phyloP scores from a whole-genome alignment of 2,113 vertebrate species.

The Ovis canadensis region DNA sequence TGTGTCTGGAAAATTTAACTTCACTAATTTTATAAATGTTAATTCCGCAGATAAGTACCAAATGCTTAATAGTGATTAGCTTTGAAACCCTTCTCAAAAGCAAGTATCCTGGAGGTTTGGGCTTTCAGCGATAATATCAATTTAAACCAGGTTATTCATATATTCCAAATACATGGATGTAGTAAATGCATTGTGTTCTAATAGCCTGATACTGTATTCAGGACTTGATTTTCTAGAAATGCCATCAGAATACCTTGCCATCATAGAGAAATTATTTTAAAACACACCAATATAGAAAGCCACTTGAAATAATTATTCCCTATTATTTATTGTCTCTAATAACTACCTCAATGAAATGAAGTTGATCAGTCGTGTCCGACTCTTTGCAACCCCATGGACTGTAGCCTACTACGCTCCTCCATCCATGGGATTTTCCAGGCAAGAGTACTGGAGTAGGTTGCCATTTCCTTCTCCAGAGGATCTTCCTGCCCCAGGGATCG shows the following conservation, averaged over 20 bases:
- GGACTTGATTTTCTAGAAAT: slow-evolving; percentile 40
- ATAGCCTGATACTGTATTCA: slow-evolving; percentile 15
- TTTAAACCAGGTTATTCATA: not conserved
- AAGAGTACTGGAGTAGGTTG: too few relatives aligned
- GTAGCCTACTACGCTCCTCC: too few relatives aligned
- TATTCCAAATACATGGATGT: not conserved
- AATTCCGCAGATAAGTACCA: not conserved
- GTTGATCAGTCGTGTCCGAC: too few relatives aligned
- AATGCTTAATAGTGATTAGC: not conserved
- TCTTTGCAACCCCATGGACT: too few relatives aligned
- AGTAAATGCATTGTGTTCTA: slow-evolving; percentile 12
- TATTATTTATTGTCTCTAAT: slow-evolving; percentile 36
- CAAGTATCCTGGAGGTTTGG: not conserved
- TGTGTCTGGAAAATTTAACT: not conserved
- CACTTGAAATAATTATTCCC: slow-evolving; percentile 43
- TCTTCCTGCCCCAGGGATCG: too few relatives aligned
- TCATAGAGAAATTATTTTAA: not conserved
- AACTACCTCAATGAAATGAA: not conserved
- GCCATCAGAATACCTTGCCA: not conserved
- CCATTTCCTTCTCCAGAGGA: too few relatives aligned
- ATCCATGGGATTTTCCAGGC: too few relatives aligned
- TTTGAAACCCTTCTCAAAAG: slow-evolving; percentile 26
- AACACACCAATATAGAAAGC: not conserved
- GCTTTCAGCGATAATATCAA: not conserved
- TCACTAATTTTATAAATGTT: not conserved